phyloP scores from a whole-genome alignment of 2,113 vertebrate genomes.

The Scartelaos histophorus region DNA sequence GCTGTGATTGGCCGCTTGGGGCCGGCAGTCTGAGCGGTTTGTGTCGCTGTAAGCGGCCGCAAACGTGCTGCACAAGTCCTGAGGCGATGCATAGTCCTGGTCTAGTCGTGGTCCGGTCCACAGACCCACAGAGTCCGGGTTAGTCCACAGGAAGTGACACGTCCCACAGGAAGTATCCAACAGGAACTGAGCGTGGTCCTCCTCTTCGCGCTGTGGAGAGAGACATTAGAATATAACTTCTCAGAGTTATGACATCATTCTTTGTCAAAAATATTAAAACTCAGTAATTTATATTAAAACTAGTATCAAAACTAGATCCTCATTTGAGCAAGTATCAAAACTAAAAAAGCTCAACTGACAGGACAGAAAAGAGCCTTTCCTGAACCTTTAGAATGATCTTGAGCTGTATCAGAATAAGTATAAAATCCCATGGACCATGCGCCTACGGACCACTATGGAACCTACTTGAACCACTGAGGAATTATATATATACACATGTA shows the following conservation, averaged over 20 bases:
- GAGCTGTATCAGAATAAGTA: too few relatives aligned
- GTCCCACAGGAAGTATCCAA: neutral
- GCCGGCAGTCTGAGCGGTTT: constrained; percentile 85
- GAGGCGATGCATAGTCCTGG: constrained; percentile 90
- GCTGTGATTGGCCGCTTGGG: constrained; percentile 67
- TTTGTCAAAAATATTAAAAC: too few relatives aligned
- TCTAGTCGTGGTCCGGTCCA: constrained; percentile 60
- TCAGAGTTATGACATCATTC: neutral
- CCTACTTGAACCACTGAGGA: too few relatives aligned
- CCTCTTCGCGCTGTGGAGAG: constrained; percentile 39
- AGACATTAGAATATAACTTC: neutral
- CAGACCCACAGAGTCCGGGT: constrained; percentile 28
- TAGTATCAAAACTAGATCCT: too few relatives aligned
- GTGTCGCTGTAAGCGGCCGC: constrained; percentile 88
- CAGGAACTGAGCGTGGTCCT: constrained; percentile 4
- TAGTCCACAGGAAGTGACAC: constrained; percentile 7
- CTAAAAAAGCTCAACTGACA: too few relatives aligned
- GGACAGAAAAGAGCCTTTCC: too few relatives aligned
- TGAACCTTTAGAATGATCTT: too few relatives aligned
- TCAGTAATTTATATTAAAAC: too few relatives aligned
- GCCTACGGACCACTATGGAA: too few relatives aligned
- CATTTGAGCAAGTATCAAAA: too few relatives aligned
- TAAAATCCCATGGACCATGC: too few relatives aligned
- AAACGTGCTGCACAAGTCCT: constrained; percentile 98
- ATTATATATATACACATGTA: too few relatives aligned